A percentile compares a stretch with the other conserved stretches of the same genome.
These are phyloP conservation scores for Lamproptera curius DNA, from an alignment of 2,888 invertebrate genomes.

Conservation along the genomic window DNA sequence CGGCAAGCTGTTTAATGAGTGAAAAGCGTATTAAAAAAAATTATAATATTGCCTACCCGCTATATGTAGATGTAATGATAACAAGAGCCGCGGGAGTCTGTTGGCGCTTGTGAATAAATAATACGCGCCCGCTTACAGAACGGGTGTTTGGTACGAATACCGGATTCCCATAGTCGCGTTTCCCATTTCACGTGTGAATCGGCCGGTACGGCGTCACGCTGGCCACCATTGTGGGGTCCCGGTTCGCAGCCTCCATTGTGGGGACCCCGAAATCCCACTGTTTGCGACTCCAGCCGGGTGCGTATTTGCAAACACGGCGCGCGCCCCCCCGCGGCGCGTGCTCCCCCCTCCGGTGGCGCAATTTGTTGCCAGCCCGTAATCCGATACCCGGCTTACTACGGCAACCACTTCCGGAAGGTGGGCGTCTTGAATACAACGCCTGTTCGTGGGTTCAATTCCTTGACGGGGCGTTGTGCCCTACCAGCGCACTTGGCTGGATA, in stretches of 20 bases:
- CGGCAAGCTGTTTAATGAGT: slow-evolving; percentile 9
- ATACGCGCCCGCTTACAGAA: slow-evolving; percentile 15
- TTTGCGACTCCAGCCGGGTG: slow-evolving; percentile 58
- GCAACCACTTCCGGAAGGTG: neutral
- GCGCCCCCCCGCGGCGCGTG: slow-evolving; percentile 52
- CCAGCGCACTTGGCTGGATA: no score
- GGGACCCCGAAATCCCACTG: slow-evolving; percentile 24
- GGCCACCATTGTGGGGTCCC: slow-evolving; percentile 54
- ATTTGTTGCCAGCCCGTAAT: slow-evolving; percentile 65
- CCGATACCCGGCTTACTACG: slow-evolving; percentile 39
- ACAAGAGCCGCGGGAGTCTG: slow-evolving; percentile 14
- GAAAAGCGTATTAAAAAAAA: slow-evolving; percentile 7
- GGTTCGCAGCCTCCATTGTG: slow-evolving; percentile 35
- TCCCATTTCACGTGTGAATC: slow-evolving; percentile 64
- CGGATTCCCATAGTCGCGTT: slow-evolving; percentile 41
- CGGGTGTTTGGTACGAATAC: slow-evolving; percentile 20
- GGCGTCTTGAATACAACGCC: no score
- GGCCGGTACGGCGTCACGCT: slow-evolving; percentile 49
- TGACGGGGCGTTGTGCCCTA: no score
- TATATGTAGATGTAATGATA: slow-evolving; percentile 19
- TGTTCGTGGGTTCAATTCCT: no score
- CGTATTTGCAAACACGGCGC: slow-evolving; percentile 73
- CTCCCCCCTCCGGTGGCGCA: slow-evolving; percentile 40
- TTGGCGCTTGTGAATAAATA: slow-evolving; percentile 21
- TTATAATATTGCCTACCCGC: slow-evolving; percentile 3